These are phyloP conservation scores for Gallinago stenura DNA, from an alignment of 2,797 vertebrate species.

Conservation along the genomic window DNA sequence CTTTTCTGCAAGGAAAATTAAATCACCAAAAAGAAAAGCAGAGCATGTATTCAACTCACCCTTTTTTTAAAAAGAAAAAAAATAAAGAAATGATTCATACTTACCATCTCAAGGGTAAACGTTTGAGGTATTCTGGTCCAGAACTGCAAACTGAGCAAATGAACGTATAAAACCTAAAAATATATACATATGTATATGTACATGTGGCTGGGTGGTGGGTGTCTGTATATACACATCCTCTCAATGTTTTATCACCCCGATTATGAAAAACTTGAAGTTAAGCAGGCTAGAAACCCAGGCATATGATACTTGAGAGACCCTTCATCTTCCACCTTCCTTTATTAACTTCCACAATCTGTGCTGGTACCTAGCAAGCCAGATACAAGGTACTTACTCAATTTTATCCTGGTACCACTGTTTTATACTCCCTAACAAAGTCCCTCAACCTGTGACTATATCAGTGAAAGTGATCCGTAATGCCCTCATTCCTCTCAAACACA, in stretches of 20 bases:
- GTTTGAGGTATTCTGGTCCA: slow-evolving; percentile 97
- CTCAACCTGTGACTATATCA: background rate
- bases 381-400: background rate
- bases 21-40: background rate
- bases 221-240: background rate
- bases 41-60: background rate
- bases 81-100: slow-evolving; percentile 6
- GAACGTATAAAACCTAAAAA: slow-evolving; percentile 95
- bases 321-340: background rate
- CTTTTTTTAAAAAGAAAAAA: no score
- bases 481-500: background rate
- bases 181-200: background rate
- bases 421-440: background rate
- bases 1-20: background rate
- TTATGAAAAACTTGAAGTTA: background rate
- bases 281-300: background rate
- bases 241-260: background rate
- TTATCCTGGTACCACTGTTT: background rate
- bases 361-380: background rate
- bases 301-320: background rate
- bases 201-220: background rate
- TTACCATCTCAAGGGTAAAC: slow-evolving; percentile 96
- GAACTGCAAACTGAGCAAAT: slow-evolving; percentile 98
- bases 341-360: background rate
- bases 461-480: background rate